Evolutionary conservation across 2,888 invertebrate genomes (phyloP), one percentile per base, ranked within the genome.

Genomic region (Amblyteles armatorius): DNA sequence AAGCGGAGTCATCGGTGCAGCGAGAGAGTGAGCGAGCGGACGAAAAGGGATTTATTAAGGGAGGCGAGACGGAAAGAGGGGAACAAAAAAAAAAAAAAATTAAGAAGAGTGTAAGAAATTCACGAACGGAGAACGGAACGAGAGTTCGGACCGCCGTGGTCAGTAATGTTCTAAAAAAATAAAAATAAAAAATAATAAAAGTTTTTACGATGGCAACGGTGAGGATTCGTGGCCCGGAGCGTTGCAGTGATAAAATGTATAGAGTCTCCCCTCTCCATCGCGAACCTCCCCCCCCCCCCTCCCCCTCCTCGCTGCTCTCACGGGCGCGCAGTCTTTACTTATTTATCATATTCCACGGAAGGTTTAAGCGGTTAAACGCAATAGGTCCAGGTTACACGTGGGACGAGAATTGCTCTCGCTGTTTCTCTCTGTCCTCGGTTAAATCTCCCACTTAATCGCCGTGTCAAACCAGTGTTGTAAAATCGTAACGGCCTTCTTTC

Each of bases 371-470:
- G 55, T 33, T 33, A 74, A 80, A 84, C 50, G 50, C 50, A 44
- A 16, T 29, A 73, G 65, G 57, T 65, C 52, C 81, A 60, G 44
- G 69, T 76, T 74, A 78, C 52, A 82, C 69, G 65, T 65, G 63
- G 63, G 65, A 19, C 71, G 69, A 68, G 50, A 81, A 29, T 74
- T 74, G 52, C 50, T 65, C 16, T 67, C 11, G 13, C 33, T 71
- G 72, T 55, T 65, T 68, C 16, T 79, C 55, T 74, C 65, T 44
- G 81, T 79, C 74, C 81, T 82, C 78, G 81, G 92, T 93, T 93
- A 93, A 93, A 93, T 91, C 90, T 90, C 88, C 88, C 92, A 91
- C 91, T 93, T 93, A 93, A 93, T 93, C 92, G 93, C 91, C 92
- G 90, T 92, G 92, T 92, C 91, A 92, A 92, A 92, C 92, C 90